Evolutionary conservation across 2,113 vertebrate species (phyloP).

Genomic region (Vulpes lagopus): DNA sequence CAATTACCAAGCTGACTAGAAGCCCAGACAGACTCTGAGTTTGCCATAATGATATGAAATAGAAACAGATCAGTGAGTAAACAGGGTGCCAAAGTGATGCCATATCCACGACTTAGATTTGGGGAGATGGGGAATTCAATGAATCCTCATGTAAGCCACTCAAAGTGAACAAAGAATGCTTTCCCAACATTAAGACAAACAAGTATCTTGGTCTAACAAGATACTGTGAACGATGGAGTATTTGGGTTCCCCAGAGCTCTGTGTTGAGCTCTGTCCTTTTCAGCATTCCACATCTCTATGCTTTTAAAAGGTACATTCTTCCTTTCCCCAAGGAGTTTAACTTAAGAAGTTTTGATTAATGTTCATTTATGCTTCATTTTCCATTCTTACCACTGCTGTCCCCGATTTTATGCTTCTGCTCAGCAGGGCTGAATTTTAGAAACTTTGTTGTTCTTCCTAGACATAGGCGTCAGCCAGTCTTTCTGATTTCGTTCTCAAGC

Average conservation of each 20-base stretch:
- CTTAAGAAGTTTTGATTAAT: constrained; percentile 78
- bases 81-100: background rate
- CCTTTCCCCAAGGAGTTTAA: constrained; percentile 63
- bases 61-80: background rate
- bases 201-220: background rate
- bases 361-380: constrained; percentile 68
- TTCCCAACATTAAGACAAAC: background rate
- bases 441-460: constrained; percentile 79
- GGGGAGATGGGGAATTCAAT: background rate
- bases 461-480: constrained; percentile 74
- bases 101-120: background rate
- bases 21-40: background rate
- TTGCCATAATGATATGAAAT: background rate
- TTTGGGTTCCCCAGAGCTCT: background rate
- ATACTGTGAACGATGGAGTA: background rate
- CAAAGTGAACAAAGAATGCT: background rate
- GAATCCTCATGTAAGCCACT: background rate
- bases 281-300: background rate
- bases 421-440: constrained; percentile 65
- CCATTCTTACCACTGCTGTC: background rate
- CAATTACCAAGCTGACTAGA: background rate
- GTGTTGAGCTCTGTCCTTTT: background rate
- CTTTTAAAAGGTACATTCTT: constrained; percentile 46
- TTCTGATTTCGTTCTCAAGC: constrained; percentile 76
- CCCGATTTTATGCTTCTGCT: constrained; percentile 73